These are phyloP conservation scores for Emmelina monodactyla DNA, from an alignment of 2,888 invertebrate species.

Conservation along the genomic window DNA sequence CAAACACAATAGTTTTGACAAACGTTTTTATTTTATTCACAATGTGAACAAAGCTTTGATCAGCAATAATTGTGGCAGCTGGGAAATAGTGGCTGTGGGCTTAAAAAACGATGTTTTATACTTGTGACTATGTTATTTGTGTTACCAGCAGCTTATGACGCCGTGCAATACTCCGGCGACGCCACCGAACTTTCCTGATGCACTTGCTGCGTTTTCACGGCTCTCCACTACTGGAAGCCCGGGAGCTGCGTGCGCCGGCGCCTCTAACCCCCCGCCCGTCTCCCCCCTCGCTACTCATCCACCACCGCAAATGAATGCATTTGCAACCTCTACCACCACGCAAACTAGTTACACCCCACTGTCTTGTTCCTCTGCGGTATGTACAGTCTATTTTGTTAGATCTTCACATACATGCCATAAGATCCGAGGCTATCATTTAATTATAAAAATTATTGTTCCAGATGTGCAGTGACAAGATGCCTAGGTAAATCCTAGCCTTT, in stretches of 20 bases:
- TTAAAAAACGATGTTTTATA: too few relatives aligned
- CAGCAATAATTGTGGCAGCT: too few relatives aligned
- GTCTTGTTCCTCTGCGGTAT: slow-evolving; percentile 58
- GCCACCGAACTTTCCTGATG: slow-evolving; percentile 93
- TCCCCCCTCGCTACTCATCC: slow-evolving; percentile 55
- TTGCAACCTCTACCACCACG: slow-evolving; percentile 38
- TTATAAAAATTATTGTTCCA: too few relatives aligned
- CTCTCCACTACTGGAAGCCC: slow-evolving; percentile 76
- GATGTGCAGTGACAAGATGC: slow-evolving; percentile 64
- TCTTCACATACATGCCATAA: too few relatives aligned
- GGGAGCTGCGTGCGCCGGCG: slow-evolving; percentile 31
- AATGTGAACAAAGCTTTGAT: too few relatives aligned
- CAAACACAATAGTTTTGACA: too few relatives aligned
- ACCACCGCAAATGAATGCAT: slow-evolving; percentile 40
- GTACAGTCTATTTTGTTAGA: slow-evolving; percentile 18
- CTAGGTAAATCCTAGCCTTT: slow-evolving; percentile 54
- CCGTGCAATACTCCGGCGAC: slow-evolving; percentile 95
- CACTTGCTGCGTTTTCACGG: slow-evolving; percentile 86
- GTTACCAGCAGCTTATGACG: slow-evolving; percentile 77
- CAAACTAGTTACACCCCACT: slow-evolving; percentile 48
- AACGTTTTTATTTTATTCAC: too few relatives aligned
- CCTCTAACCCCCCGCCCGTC: slow-evolving; percentile 40
- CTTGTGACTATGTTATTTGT: too few relatives aligned
- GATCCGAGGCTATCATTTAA: too few relatives aligned
- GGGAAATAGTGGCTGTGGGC: too few relatives aligned